These are phyloP conservation scores for Pseudachorutes palmiensis DNA, from an alignment of 1,140 invertebrate species.

Conservation along the genomic window DNA sequence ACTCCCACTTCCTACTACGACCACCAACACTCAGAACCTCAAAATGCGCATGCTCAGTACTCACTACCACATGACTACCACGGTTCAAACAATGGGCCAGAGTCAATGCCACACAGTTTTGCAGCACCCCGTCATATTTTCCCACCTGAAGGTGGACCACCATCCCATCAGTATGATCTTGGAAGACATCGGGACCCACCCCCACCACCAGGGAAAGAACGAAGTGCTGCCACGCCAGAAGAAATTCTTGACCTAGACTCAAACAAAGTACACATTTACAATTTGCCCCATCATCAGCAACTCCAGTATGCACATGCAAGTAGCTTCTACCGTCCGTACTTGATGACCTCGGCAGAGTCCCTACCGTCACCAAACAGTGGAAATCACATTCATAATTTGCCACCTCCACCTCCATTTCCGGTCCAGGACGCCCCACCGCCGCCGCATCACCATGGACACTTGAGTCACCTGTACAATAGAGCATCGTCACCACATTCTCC, in stretches of 20 bases:
- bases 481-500: constrained; percentile 7
- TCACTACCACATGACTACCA: no score
- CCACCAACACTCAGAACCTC: not conserved
- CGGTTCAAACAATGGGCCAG: no score
- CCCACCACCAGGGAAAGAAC: no score
- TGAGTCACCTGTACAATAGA: constrained; percentile 15
- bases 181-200: constrained; percentile 4
- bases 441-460: not conserved
- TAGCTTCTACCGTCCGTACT: constrained; percentile 36
- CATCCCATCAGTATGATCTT: no score
- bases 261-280: constrained; percentile 62
- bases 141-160: no score
- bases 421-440: not conserved
- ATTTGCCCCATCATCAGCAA: constrained; percentile 40
- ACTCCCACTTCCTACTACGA: constrained; percentile 10
- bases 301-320: constrained; percentile 18
- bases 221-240: constrained; percentile 62
- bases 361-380: constrained; percentile 15
- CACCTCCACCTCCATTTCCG: constrained; percentile 26
- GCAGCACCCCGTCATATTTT: no score
- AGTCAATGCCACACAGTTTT: no score
- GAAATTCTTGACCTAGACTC: constrained; percentile 81
- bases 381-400: constrained; percentile 12
- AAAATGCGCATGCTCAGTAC: no score
- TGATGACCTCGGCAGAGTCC: constrained; percentile 25